Base-by-base conservation (phyloP, 2,888 invertebrate species). In the Acanthosepion lycidas region DNA sequence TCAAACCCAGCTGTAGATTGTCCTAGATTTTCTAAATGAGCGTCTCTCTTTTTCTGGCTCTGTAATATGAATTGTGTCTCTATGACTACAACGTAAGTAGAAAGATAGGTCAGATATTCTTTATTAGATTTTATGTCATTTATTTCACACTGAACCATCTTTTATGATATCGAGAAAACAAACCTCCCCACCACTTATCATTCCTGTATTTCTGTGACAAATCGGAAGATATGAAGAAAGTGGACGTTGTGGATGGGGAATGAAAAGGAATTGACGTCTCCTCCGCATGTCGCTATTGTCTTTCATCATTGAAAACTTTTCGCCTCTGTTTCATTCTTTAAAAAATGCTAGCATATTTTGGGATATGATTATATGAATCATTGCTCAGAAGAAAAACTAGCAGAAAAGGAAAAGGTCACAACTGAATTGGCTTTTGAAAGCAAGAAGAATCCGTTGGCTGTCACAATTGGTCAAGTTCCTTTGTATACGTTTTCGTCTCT, bases 311-410 rank as follows among this genome's bases (percentile, higher is more conserved):
- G n/a, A n/a, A 78, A 33, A 78, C 23, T 78, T 78, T 78, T 78
- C n/a, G n/a, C 78, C 78, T 64, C 23, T 78, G 78, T 78, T 78
- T 78, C 78, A 78, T 78, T 78, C 78, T 78, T 78, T 78, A 9
- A 78, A 78, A 78, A 33, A 78, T 78, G n/a, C n/a, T n/a, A 78
- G n/a, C 78, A 78, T 78, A 78, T 78, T 78, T 78, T 78, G 8
- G 78, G 78, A 78, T 78, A 9, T 78, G 78, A 78, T 78, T 78
- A n/a, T 78, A 78, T 78, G 78, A 78, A 78, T 78, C 78, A 78
- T 78, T 78, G n/a, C 78, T 78, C 78, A n/a, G n/a, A 33, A 78
- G 78, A 78, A 78, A 78, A n/a, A n/a, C 78, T 78, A 15, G n/a
- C n/a, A 15, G n/a, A 78, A 78, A 78, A 78, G n/a, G 78, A n/a